Evolutionary conservation across 2,888 invertebrate genomes (phyloP), one percentile per base, ranked within the genome.

Genomic region (Tribolium freemani): DNA sequence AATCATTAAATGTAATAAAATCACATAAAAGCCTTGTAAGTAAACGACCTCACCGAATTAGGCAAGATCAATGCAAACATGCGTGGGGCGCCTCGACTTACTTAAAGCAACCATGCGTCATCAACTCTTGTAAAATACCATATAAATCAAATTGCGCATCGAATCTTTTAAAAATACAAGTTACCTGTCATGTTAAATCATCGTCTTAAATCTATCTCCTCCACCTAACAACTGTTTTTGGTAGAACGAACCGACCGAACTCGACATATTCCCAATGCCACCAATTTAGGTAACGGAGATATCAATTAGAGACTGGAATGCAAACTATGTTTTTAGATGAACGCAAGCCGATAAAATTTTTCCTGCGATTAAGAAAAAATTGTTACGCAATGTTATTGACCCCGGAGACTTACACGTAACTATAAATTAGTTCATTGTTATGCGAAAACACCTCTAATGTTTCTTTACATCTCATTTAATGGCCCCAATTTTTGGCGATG

Each of bases 41-140:
- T 73, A 70, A 74, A 69, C 75, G 79, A 77, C 80, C 80, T 81
- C 73, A 78, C 80, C 79, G 16, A 69, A 75, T 79, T 79, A 79
- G 81, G 81, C 67, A 79, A 79, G 76, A 79, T 74, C 75, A 77
- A 72, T 75, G 78, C 63, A 73, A 77, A 69, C 73, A 48, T 72
- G 79, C 75, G 78, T 73, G 76, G 77, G 79, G 73, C 76, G 71
- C 69, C 74, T 72, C 61, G 53, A 60, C 54, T 70, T 64, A 53
- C 45, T 64, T 64, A 57, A n/a, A 71, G 11, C n/a, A 38, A 58
- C 16, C 6, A 72, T 78, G 78, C 77, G 77, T 77, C 78, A 78
- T 70, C 75, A 60, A 60, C 20, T 54, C 50, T 69, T 67, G 61
- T 50, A 44, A 61, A 72, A 63, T 57, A 30, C 57, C 53, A 67